These are phyloP conservation scores for Cheumatopsyche charites DNA, from an alignment of 1,140 invertebrate species.

Conservation along the genomic window DNA sequence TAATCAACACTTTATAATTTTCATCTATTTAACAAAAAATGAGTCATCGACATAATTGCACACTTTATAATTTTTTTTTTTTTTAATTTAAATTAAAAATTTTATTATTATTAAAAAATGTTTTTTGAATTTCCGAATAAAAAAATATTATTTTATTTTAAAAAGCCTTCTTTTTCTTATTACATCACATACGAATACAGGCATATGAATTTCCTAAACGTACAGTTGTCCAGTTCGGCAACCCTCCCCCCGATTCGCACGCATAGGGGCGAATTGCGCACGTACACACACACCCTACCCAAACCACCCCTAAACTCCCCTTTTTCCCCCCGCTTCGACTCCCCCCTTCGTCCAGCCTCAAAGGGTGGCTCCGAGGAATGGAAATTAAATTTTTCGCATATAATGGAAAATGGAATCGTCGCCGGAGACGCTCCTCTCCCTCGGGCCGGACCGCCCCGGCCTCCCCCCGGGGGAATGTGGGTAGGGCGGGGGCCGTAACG, in stretches of 20 bases:
- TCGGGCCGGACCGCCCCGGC: not conserved
- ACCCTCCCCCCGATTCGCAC: not conserved
- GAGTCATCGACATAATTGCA: no score
- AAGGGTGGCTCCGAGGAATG: slow-evolving; percentile 35
- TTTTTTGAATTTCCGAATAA: no score
- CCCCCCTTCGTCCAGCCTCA: not conserved
- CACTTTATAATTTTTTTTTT: no score
- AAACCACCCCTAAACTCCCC: slow-evolving; percentile 7
- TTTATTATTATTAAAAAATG: no score
- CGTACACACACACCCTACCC: not conserved
- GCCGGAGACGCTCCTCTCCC: slow-evolving; percentile 9
- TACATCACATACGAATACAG: no score
- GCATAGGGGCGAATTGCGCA: not conserved
- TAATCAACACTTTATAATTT: no score
- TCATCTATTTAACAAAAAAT: no score
- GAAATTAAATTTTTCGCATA: slow-evolving; percentile 42
- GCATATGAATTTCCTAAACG: not conserved
- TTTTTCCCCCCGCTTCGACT: not conserved
- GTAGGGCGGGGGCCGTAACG: no score
- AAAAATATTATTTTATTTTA: no score
- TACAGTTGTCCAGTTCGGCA: slow-evolving; percentile 6
- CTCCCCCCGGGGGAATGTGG: no score
- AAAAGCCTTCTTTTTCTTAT: no score
- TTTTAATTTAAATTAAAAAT: no score
- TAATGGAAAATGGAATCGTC: slow-evolving; percentile 35